Conservation (phyloP, 1,140 invertebrate genomes). For the Cydia fagiglandana region DNA sequence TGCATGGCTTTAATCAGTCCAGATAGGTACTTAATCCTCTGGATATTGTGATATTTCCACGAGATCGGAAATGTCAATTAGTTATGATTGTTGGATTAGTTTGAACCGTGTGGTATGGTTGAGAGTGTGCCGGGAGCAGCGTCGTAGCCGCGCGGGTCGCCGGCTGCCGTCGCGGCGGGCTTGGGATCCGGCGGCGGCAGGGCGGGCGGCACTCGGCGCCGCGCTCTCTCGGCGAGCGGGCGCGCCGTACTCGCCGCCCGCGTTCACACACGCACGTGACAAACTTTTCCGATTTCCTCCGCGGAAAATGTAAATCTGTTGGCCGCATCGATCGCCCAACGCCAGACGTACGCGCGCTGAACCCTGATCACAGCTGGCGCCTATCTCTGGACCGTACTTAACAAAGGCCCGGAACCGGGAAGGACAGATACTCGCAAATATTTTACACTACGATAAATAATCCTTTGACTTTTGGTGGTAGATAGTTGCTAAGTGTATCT, state of each 20-base stretch:
- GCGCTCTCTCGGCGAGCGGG: conserved; percentile 73
- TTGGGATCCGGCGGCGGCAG: conserved; percentile 53
- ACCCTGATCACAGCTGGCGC: conserved; percentile 70
- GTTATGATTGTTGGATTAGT: not conserved
- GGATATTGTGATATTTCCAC: not conserved
- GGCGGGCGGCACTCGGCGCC: conserved; percentile 76
- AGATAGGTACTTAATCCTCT: not conserved
- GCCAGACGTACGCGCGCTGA: conserved; percentile 64
- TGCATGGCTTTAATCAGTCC: not conserved
- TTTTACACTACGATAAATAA: conserved; percentile 50
- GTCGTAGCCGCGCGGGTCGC: conserved; percentile 34
- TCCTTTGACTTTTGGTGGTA: conserved; percentile 56
- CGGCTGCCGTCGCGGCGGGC: conserved; percentile 41
- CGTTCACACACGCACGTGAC: conserved; percentile 58
- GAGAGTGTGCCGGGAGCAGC: conserved; percentile 34
- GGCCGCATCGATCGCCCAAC: conserved; percentile 71
- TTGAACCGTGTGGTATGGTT: conserved; percentile 32
- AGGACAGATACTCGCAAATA: conserved; percentile 53
- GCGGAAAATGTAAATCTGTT: conserved; percentile 77
- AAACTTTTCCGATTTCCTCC: conserved; percentile 76
- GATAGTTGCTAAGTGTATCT: conserved; percentile 63
- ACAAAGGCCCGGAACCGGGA: conserved; percentile 61
- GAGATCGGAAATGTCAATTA: not conserved
- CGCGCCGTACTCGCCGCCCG: conserved; percentile 66
- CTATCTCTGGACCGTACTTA: conserved; percentile 64